A percentile compares a stretch with the other conserved stretches of the same genome.
phyloP scores from a whole-genome alignment of 2,888 invertebrate species.

The Phyto melanocephala region DNA sequence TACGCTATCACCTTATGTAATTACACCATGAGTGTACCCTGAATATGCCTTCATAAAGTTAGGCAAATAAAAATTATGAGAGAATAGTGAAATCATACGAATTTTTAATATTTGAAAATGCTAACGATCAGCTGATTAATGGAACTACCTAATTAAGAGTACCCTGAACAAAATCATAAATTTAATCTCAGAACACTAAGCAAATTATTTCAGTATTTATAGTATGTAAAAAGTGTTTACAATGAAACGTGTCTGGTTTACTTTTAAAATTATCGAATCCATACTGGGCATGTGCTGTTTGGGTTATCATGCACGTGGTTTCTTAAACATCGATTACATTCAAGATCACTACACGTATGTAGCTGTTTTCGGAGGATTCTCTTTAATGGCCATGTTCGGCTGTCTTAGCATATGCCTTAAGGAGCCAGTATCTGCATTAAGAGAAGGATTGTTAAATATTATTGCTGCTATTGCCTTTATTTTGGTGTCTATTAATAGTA shows the following conservation, averaged over 20 bases:
- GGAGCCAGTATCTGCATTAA: constrained; percentile 57
- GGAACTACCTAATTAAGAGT: no score
- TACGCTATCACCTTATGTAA: no score
- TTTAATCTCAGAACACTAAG: no score
- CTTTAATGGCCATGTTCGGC: constrained; percentile 69
- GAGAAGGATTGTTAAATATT: constrained; percentile 67
- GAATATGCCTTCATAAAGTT: no score
- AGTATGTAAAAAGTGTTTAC: constrained; percentile 38
- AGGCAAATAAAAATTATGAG: no score
- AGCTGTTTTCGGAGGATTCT: constrained; percentile 70
- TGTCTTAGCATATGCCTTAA: constrained; percentile 66
- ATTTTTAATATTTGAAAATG: no score
- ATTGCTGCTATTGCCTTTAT: constrained; percentile 66
- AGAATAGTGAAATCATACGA: no score
- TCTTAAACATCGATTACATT: constrained; percentile 67
- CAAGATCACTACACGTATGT: constrained; percentile 71
- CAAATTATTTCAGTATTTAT: not conserved
- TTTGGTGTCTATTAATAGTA: constrained; percentile 66
- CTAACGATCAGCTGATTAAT: no score
- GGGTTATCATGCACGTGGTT: constrained; percentile 69
- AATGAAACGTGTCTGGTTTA: constrained; percentile 71
- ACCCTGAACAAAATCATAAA: no score
- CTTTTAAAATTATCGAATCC: constrained; percentile 69
- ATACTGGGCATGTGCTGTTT: constrained; percentile 68
- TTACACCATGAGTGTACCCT: no score